Evolutionary conservation across 1,140 invertebrate genomes (phyloP), one percentile per base, ranked within the genome.

Genomic region (Holcopasites calliopsidis): DNA sequence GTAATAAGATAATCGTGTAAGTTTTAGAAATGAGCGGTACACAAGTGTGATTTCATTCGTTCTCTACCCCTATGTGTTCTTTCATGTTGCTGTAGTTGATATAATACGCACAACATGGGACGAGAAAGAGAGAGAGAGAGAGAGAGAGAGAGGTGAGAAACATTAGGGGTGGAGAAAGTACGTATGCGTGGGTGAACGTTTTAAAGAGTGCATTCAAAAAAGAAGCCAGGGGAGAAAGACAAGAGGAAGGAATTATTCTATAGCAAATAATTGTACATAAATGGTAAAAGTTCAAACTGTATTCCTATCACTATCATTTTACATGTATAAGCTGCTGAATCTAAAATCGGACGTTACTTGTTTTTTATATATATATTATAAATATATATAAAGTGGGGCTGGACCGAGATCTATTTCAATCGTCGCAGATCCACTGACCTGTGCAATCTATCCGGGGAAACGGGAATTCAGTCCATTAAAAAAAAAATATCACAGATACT

Each of bases 261-360:
- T 88, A 88, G 82, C 68, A 83, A 88, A 85, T 87, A 89, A 89
- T 85, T 91, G 90, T 91, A 91, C 84, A 91, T 91, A 91, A 88
- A 87, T 87, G 85, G 86, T 88, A 81, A 72, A 82, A 90, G 85
- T 91, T 90, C 82, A 88, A 90, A 89, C 83, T 74, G 87, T 90
- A 90, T 90, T 91, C 87, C 86, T 90, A 90, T 90, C 88, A 85
- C 79, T 90, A 88, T 88, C 84, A 81, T 80, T 86, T 85, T 88
- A 88, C 79, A 85, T 79, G 79, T 85, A 85, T 87, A 85, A 84
- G 88, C 89, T 86, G 89, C 88, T 86, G 85, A 89, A 89, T 87
- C 82, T 88, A 86, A 47, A 89, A 90, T 86, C 68, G 69, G 84
- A 87, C 80, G 85, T 90, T 90, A 83, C 80, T 91, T 91, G 88